A percentile compares a stretch with the other conserved stretches of the same genome.
These are phyloP conservation scores for Florisuga fusca DNA, from an alignment of 2,797 vertebrate genomes.

Conservation along the genomic window DNA sequence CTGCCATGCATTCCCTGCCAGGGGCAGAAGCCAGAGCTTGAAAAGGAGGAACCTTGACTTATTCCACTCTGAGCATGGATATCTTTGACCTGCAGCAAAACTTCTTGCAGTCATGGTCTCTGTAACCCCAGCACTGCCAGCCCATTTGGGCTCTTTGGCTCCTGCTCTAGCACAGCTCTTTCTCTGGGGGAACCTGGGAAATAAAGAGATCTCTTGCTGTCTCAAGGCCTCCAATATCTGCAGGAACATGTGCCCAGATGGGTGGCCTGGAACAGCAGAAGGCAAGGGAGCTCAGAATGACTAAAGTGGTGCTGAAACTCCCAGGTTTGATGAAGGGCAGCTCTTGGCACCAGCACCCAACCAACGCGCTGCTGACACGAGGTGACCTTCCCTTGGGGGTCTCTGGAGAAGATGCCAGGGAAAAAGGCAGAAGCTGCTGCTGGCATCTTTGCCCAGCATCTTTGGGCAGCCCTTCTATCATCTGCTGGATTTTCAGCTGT, in stretches of 20 bases:
- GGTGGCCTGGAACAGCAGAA: not conserved
- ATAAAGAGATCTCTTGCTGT: accelerated
- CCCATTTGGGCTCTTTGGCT: not conserved
- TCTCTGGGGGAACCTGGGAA: not conserved
- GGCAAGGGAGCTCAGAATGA: not conserved
- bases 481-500: constrained; percentile 24
- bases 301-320: not conserved
- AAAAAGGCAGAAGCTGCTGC: not conserved
- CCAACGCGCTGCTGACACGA: accelerated
- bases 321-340: not conserved
- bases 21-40: not conserved
- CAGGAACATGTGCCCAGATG: not conserved
- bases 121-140: accelerated
- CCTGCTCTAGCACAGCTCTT: not conserved
- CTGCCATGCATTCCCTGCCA: not conserved
- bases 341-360: not conserved
- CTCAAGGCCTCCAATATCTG: accelerated
- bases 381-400: not conserved
- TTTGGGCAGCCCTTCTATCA: constrained; percentile 10
- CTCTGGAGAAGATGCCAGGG: not conserved
- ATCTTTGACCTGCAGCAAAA: not conserved
- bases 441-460: not conserved
- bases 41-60: not conserved
- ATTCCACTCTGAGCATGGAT: not conserved
- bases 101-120: not conserved